Evolutionary conservation across 2,113 vertebrate species (phyloP).

Genomic region (Microcebus tavaratra): DNA sequence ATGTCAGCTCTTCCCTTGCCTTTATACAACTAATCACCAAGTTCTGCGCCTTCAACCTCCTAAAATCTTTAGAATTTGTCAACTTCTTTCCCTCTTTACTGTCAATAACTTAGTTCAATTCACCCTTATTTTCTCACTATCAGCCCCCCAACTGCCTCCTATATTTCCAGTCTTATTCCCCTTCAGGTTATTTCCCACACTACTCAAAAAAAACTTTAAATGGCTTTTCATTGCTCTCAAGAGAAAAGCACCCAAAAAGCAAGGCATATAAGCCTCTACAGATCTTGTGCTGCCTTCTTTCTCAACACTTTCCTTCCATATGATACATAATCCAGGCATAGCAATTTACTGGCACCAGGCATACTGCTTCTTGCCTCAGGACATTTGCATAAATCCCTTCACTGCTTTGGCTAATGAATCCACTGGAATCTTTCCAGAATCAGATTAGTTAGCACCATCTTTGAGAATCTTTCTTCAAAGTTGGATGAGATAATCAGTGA

Average conservation of each 20-base stretch:
- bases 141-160: not conserved
- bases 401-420: not conserved
- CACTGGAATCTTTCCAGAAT: not conserved
- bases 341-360: not conserved
- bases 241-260: not conserved
- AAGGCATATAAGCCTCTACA: not conserved
- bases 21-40: not conserved
- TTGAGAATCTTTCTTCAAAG: not conserved
- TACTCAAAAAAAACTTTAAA: not conserved
- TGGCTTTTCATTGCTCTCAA: not conserved
- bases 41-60: not conserved
- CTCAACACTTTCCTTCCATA: no score
- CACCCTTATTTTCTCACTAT: not conserved
- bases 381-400: not conserved
- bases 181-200: not conserved
- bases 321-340: not conserved
- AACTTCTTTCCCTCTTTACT: not conserved
- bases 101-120: not conserved
- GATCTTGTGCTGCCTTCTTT: no score
- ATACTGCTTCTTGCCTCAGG: not conserved
- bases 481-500: not conserved
- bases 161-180: not conserved
- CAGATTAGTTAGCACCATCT: not conserved
- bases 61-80: not conserved
- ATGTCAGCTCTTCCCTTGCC: not conserved